phyloP scores from a whole-genome alignment of 1,140 invertebrate species.

The Thaumetopoea pityocampa region DNA sequence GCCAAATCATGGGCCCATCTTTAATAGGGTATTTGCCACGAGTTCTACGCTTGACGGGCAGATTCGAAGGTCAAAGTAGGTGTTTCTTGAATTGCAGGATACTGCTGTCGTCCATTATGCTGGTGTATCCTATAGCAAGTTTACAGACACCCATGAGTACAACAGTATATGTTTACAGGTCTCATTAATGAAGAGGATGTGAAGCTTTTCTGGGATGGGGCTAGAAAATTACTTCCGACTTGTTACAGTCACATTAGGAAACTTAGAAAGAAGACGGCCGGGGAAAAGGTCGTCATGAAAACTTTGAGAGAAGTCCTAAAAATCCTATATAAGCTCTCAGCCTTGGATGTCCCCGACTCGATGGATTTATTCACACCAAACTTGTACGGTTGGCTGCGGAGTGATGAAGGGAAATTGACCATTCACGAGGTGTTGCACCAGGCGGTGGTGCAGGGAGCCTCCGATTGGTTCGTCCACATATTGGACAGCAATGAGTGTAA shows the following conservation, averaged over 20 bases:
- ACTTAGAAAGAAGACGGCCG: conserved; percentile 81
- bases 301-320: conserved; percentile 83
- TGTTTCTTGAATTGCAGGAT: too few species aligned
- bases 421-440: conserved; percentile 79
- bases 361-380: conserved; percentile 82
- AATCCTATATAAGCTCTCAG: conserved; percentile 78
- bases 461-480: conserved; percentile 87
- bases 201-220: conserved; percentile 87
- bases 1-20: too few species aligned
- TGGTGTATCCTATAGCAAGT: too few species aligned
- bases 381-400: conserved; percentile 80
- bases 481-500: conserved; percentile 80
- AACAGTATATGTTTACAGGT: conserved; percentile 29
- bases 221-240: conserved; percentile 84
- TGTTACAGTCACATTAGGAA: conserved; percentile 85
- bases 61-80: too few species aligned
- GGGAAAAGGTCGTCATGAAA: conserved; percentile 82
- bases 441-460: conserved; percentile 83
- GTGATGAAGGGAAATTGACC: conserved; percentile 74
- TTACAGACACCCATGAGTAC: too few species aligned
- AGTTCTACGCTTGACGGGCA: too few species aligned
- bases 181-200: conserved; percentile 82
- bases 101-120: too few species aligned
- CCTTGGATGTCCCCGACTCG: conserved; percentile 77
- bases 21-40: too few species aligned